phyloP scores from a whole-genome alignment of 2,888 invertebrate species.

The Lasioglossum marginatum region DNA sequence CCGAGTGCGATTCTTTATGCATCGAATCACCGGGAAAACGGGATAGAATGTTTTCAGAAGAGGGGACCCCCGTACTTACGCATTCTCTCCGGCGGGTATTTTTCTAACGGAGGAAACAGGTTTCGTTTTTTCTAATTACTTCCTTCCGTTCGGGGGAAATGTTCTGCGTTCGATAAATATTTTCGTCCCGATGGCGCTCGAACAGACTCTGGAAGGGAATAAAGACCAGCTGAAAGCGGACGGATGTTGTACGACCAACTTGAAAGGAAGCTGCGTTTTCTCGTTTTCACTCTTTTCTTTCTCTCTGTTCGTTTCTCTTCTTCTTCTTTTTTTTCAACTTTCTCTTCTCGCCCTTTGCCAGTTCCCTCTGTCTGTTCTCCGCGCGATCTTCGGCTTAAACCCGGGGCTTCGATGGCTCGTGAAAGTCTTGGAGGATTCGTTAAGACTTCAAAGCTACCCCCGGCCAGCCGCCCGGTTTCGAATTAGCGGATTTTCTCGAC shows the following conservation, averaged over 20 bases:
- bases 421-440: conserved; percentile 69
- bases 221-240: conserved; percentile 30
- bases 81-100: not conserved
- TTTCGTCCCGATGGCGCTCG: not conserved
- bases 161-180: conserved; percentile 21
- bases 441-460: conserved; percentile 73
- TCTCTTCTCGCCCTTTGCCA: not conserved
- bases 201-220: conserved; percentile 12
- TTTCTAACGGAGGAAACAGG: not conserved
- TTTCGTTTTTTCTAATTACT: conserved; percentile 21
- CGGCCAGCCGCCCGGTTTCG: conserved; percentile 47
- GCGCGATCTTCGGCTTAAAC: conserved; percentile 42
- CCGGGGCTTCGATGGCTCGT: conserved; percentile 62
- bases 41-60: conserved; percentile 9
- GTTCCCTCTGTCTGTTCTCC: not conserved
- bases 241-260: conserved; percentile 22
- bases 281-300: not conserved
- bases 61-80: not conserved
- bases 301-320: no score
- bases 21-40: not conserved
- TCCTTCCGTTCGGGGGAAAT: not conserved
- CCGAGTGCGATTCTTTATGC: conserved; percentile 14
- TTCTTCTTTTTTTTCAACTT: not conserved
- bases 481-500: conserved; percentile 69
- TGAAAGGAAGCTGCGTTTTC: conserved; percentile 28